A percentile compares a stretch with the other conserved stretches of the same genome.
Conservation (phyloP, 2,113 vertebrate genomes). For the Archilochus colubris region DNA sequence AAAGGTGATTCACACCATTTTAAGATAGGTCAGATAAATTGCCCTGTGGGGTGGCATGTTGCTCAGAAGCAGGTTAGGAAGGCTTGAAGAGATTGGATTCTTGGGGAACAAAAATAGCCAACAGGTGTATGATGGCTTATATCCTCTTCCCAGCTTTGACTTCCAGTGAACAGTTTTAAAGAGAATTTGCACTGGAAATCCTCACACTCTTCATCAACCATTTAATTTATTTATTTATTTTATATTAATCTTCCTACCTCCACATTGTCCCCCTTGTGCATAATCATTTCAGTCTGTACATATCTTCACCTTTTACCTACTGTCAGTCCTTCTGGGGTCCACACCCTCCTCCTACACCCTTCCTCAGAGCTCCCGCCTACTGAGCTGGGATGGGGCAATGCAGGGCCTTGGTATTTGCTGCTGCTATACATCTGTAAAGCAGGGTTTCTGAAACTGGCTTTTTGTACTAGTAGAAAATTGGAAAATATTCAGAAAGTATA, state of each 20-base stretch:
- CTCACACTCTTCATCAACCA: accelerated
- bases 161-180: background rate
- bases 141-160: background rate
- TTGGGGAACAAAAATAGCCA: background rate
- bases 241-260: background rate
- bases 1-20: background rate
- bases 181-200: background rate
- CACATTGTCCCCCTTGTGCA: background rate
- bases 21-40: background rate
- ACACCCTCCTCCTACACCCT: constrained; percentile 43
- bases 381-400: background rate
- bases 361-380: background rate
- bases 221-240: too few species aligned
- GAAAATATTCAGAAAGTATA: background rate
- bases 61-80: background rate
- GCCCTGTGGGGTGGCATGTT: background rate
- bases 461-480: background rate
- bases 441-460: accelerated
- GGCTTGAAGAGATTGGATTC: background rate
- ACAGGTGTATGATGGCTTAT: accelerated
- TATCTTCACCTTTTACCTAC: background rate
- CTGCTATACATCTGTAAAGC: accelerated
- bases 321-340: background rate
- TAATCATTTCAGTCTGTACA: background rate
- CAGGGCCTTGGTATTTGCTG: accelerated